Evolutionary conservation across 2,888 invertebrate genomes (phyloP), one percentile per base, ranked within the genome.

Genomic region (Nephrotoma appendiculata): DNA sequence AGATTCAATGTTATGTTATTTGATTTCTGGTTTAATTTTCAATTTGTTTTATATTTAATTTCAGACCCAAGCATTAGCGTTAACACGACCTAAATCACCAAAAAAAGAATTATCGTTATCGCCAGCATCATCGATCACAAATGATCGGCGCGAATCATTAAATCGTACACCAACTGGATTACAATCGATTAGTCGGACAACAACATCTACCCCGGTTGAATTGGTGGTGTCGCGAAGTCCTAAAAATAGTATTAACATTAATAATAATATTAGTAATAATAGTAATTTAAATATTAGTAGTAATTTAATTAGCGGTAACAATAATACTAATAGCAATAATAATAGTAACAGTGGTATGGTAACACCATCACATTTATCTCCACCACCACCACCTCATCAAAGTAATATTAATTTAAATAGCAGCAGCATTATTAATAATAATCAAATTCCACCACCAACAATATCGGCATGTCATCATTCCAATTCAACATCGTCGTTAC

Each of bases 31-130:
- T 15, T 15, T 52, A 52, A 52, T 52, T 15, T 15, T 52, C 15
- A 52, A 52, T 52, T 52, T 52, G 52, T 71, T 71, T 71, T 44
- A 11, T 44, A 44, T 44, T 89, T 89, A 31, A 31, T 92, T 92
- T 86, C 92, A 95, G 95, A 94, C 93, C 90, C 94, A 95, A 90
- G 95, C 94, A 86, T 90, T 95, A 90, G 94, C 95, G 87, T 91
- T 95, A 90, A 95, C 95, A 88, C 93, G 94, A 90, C 91, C 92
- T 89, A 92, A 92, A 89, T 92, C 93, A 86, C 92, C 93, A 88
- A 92, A 92, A 88, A 91, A 91, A 88, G 92, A 92, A 88, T 90
- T 90, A 86, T 91, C 91, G 11, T 87, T 90, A 87, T 91, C 91
- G 87, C 91, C 92, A 87, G 87, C 85, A 42, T 43, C 86, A 85